Base-by-base conservation (phyloP, 1,140 invertebrate genomes). In the Battus philenor region DNA sequence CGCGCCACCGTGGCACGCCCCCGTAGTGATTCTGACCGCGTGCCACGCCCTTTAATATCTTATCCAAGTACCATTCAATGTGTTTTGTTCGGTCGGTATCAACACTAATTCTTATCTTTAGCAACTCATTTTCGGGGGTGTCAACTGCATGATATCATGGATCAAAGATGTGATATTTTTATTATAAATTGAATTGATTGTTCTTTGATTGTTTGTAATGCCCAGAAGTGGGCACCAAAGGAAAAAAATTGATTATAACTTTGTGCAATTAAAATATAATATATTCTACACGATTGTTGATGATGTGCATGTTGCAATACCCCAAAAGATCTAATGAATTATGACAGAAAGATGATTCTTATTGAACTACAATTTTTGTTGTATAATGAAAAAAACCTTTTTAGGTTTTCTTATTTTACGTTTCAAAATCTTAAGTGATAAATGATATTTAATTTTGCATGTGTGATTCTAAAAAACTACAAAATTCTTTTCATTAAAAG, bases 141-240 rank as follows among this genome's bases (percentile, higher is more conserved):
- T 47, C 66, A 76, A 71, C 74, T 81, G 77, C 77, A 75, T 61
- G 66, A 59, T 74, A 72, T 74, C 66, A 76, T 72, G 68, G 66
- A 77, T 80, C 61, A 74, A 61, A 73, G 63, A 76, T 81, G 77
- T 81, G 77, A 81, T 81, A 78, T 76, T 76, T 80, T 73, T 59
- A 68, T 77, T 71, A 68, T n/a, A n/a, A n/a, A n/a, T 69, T 73
- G 59, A 60, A 69, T 61, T 62, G 58, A 27, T 39, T 64, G 65
- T 62, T 65, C 69, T 74, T 69, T 52, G 68, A 63, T 65, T 54
- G 47, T 50, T 50, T 50, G 24, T 31, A 44, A 18, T 30, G 33
- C 36, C 15, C 31, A 30, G n/a, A n/a, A n/a, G n/a, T n/a, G n/a
- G n/a, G n/a, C n/a, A 33, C 33, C 32, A 22, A 50, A 44, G 44